Percentiles rank a stretch among this genome's conserved stretches.
Conservation (phyloP, 2,888 invertebrate genomes). For the Ichneumoninae sp. region DNA sequence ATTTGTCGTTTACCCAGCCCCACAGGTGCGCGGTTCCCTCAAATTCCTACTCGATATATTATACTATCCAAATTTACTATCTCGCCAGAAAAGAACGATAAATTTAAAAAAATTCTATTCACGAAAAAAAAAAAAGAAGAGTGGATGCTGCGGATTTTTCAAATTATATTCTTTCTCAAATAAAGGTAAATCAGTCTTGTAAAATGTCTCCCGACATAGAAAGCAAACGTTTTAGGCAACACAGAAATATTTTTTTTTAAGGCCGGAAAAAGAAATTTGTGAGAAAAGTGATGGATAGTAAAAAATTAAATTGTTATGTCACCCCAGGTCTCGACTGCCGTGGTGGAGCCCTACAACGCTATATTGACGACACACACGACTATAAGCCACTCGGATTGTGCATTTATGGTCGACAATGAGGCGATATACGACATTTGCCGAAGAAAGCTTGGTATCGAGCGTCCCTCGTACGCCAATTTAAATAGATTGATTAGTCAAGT, state of each 20-base stretch:
- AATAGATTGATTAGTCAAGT: conserved; percentile 92
- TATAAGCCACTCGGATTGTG: conserved; percentile 94
- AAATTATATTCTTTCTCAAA: neutral
- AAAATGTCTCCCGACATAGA: neutral
- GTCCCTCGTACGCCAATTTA: conserved; percentile 93
- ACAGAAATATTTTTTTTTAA: no score
- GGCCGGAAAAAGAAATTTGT: no score
- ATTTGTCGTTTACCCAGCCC: conserved; percentile 97
- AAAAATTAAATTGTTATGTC: neutral
- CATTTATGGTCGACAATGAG: conserved; percentile 98
- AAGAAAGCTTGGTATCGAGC: conserved; percentile 92
- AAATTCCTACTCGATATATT: neutral
- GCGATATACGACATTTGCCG: conserved; percentile 98
- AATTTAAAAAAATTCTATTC: neutral
- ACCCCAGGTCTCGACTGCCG: conserved; percentile 92
- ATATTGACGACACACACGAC: conserved; percentile 96
- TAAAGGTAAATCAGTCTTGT: neutral
- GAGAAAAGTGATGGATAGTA: neutral
- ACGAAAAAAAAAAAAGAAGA: neutral
- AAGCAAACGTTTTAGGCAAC: neutral
- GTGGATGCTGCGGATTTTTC: neutral
- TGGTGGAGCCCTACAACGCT: conserved; percentile 97
- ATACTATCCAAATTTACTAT: neutral
- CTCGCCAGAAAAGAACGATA: neutral
- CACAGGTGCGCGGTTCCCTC: conserved; percentile 87